These are phyloP conservation scores for Amorpha juglandis DNA, from an alignment of 2,888 invertebrate species.

Conservation along the genomic window DNA sequence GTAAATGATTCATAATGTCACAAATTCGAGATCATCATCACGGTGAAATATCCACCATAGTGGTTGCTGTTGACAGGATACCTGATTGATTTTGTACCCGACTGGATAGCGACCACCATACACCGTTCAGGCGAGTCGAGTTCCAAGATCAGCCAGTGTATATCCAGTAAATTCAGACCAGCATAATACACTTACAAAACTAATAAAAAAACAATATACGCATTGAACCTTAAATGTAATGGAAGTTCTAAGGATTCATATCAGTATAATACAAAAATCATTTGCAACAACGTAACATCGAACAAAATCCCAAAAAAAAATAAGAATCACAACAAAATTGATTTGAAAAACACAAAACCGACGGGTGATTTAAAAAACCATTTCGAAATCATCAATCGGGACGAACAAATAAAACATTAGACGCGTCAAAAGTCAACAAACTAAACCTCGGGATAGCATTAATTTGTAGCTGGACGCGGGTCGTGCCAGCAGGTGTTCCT, in stretches of 20 bases:
- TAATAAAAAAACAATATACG: too few species aligned
- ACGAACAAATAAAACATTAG: slow-evolving; percentile 61
- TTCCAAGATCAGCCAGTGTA: too few species aligned
- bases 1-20: background rate
- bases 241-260: background rate
- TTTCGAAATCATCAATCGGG: slow-evolving; percentile 47
- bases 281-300: background rate
- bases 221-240: too few species aligned
- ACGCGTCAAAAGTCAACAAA: slow-evolving; percentile 50
- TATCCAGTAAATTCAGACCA: too few species aligned
- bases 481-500: slow-evolving; percentile 78
- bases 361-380: slow-evolving; percentile 41
- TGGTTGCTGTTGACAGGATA: too few species aligned
- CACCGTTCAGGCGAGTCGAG: too few species aligned
- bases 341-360: slow-evolving; percentile 35
- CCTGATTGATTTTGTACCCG: too few species aligned
- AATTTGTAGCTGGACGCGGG: slow-evolving; percentile 73
- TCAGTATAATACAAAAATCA: background rate
- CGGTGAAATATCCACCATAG: too few species aligned
- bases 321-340: slow-evolving; percentile 31
- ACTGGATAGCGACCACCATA: too few species aligned
- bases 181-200: too few species aligned
- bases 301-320: slow-evolving; percentile 3
- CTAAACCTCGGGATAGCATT: slow-evolving; percentile 51
- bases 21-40: too few species aligned